phyloP scores from a whole-genome alignment of 1,140 invertebrate species.

The Conopomorpha cramerella region DNA sequence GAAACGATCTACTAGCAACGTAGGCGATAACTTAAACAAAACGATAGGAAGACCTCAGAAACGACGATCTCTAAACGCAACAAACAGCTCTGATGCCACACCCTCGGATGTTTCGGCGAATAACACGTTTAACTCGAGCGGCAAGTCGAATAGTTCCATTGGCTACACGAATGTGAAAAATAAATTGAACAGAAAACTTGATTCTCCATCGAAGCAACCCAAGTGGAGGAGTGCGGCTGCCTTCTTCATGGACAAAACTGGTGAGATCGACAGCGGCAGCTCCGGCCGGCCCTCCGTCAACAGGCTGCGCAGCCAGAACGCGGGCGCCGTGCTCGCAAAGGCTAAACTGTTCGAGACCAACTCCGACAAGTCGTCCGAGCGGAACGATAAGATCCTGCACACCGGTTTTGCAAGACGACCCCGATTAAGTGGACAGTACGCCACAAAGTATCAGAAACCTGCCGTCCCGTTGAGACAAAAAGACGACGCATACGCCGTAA shows the following conservation, averaged over 20 bases:
- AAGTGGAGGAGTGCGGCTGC: conserved; percentile 47
- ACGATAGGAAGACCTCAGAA: conserved; percentile 25
- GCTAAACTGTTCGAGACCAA: conserved; percentile 65
- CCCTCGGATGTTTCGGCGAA: conserved; percentile 29
- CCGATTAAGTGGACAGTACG: conserved; percentile 18
- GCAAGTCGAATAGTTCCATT: conserved; percentile 19
- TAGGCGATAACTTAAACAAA: conserved; percentile 33
- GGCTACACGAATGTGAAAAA: too few relatives aligned
- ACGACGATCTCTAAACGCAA: conserved; percentile 36
- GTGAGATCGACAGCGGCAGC: conserved; percentile 33
- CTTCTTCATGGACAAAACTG: conserved; percentile 50
- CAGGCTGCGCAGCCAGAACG: conserved; percentile 65
- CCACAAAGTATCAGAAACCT: conserved; percentile 19
- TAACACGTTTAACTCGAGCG: conserved; percentile 23
- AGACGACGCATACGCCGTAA: too few relatives aligned
- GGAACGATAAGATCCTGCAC: conserved; percentile 23
- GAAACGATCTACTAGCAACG: conserved; percentile 31
- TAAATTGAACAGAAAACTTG: conserved; percentile 17
- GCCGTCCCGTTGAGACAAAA: background rate
- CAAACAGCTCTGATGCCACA: conserved; percentile 25
- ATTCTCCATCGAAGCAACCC: conserved; percentile 25
- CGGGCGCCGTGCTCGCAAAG: conserved; percentile 67
- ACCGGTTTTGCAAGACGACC: conserved; percentile 38
- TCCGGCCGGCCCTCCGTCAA: conserved; percentile 66
- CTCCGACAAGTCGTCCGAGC: conserved; percentile 47